Conservation (phyloP, 2,797 vertebrate species). For the Leuciscus waleckii region DNA sequence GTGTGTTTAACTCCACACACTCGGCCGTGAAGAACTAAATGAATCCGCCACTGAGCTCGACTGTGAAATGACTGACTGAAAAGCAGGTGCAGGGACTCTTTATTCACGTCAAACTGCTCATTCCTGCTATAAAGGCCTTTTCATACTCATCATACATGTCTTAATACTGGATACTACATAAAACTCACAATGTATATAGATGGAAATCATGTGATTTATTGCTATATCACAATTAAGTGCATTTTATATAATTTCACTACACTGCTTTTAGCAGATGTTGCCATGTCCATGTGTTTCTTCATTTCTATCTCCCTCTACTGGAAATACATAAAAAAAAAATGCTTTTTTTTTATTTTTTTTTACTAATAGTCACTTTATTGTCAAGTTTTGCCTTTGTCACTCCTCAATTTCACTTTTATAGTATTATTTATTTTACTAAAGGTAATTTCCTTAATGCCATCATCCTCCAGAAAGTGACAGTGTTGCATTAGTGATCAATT, state of each 20-base stretch:
- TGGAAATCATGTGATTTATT: neutral
- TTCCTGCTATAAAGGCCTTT: neutral
- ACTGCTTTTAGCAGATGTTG: neutral
- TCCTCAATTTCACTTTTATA: neutral
- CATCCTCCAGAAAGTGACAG: neutral
- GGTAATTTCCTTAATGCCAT: neutral
- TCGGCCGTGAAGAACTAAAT: slow-evolving; percentile 17
- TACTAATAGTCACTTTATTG: neutral
- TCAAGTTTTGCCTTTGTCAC: neutral
- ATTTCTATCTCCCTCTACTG: neutral
- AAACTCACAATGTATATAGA: neutral
- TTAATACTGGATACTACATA: no score
- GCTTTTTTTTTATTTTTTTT: neutral
- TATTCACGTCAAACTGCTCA: neutral
- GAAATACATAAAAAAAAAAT: neutral
- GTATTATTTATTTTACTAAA: neutral
- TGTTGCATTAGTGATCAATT: neutral
- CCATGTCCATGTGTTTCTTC: neutral
- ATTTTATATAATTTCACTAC: neutral
- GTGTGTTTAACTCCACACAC: slow-evolving; percentile 2
- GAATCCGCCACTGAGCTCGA: neutral
- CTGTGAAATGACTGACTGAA: slow-evolving; percentile 22
- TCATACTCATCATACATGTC: neutral
- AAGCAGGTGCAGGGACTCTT: slow-evolving; percentile 1
- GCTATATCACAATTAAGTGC: neutral